Conservation (phyloP, 2,113 vertebrate genomes). For the Alligator sinensis region DNA sequence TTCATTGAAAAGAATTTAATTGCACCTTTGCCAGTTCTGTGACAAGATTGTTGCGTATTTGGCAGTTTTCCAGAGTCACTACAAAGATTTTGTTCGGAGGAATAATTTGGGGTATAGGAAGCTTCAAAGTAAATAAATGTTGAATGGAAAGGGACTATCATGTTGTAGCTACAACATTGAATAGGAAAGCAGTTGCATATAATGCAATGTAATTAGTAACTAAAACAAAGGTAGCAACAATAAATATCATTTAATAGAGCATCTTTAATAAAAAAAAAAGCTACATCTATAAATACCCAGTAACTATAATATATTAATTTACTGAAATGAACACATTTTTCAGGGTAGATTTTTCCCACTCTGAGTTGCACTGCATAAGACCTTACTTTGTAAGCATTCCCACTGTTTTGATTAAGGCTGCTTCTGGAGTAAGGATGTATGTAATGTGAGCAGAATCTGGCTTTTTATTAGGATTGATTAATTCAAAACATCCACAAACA, state of each 20-base stretch:
- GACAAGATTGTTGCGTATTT: neutral
- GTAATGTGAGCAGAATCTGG: neutral
- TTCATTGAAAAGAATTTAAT: conserved; percentile 10
- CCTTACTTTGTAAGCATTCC: neutral
- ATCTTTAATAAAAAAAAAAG: neutral
- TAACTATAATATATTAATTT: neutral
- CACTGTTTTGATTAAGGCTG: neutral
- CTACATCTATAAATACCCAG: too few relatives aligned
- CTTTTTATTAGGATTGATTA: neutral
- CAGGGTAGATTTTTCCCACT: neutral
- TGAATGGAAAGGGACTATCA: neutral
- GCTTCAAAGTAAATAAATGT: neutral
- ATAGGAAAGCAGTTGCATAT: neutral
- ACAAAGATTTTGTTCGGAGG: neutral
- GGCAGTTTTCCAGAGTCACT: neutral
- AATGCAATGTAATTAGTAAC: neutral
- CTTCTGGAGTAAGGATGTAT: neutral
- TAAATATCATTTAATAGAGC: neutral
- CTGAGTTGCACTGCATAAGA: neutral
- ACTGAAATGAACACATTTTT: neutral
- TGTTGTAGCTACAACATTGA: neutral
- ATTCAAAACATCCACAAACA: conserved; percentile 1
- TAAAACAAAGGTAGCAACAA: neutral
- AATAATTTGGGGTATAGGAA: neutral
- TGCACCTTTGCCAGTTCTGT: neutral